Evolutionary conservation across 2,797 vertebrate species (phyloP).

Genomic region (Protonibea diacanthus): DNA sequence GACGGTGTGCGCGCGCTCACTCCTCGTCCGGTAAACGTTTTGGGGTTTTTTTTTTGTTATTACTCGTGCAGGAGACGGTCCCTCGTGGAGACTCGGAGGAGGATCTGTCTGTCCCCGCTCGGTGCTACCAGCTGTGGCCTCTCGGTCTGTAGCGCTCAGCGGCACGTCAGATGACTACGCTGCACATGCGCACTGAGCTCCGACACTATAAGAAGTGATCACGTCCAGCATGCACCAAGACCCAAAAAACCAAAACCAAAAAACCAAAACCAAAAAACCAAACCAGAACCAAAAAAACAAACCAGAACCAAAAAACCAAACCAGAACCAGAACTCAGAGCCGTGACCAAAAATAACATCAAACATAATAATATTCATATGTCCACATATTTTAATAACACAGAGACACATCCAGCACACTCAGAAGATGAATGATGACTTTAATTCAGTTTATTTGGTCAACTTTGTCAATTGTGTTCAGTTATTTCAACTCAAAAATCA

Average conservation of each 20-base stretch:
- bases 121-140: constrained; percentile 55
- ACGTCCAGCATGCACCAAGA: background rate
- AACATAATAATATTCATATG: too few species aligned
- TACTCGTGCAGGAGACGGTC: constrained; percentile 35
- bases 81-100: constrained; percentile 23
- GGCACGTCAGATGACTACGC: constrained; percentile 67
- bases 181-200: constrained; percentile 70
- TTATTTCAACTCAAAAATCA: too few species aligned
- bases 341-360: too few species aligned
- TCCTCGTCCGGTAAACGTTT: background rate
- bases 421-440: too few species aligned
- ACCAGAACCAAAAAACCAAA: background rate
- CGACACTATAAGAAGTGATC: constrained; percentile 4
- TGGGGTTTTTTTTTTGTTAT: background rate
- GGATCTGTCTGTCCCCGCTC: constrained; percentile 38
- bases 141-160: constrained; percentile 47
- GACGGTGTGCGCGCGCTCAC: background rate
- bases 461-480: too few species aligned
- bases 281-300: too few species aligned
- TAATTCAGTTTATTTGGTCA: too few species aligned
- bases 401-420: too few species aligned
- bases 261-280: too few species aligned
- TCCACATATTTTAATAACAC: too few species aligned
- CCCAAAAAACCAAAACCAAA: too few species aligned
- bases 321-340: too few species aligned